Evolutionary conservation across 2,888 invertebrate species (phyloP).

Genomic region (Hirtodrosophila confusa): DNA sequence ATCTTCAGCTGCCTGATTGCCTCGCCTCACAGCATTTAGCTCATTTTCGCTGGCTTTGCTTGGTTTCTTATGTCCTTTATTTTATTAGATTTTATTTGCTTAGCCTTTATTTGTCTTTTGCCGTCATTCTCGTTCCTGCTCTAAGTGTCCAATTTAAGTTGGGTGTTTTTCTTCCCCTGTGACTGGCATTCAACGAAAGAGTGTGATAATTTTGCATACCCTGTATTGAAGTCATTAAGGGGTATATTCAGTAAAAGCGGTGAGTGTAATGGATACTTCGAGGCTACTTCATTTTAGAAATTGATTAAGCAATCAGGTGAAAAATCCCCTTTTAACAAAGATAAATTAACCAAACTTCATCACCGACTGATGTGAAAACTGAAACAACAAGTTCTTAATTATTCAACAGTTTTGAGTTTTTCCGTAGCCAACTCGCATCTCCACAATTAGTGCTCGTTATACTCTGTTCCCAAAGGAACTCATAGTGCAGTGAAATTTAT

Average conservation of each 20-base stretch:
- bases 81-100: constrained; percentile 78
- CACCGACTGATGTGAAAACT: too few relatives aligned
- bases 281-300: too few relatives aligned
- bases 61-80: constrained; percentile 60
- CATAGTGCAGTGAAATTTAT: too few relatives aligned
- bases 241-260: neutral
- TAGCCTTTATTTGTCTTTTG: constrained; percentile 75
- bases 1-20: constrained; percentile 33
- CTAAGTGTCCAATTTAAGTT: constrained; percentile 68
- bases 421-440: too few relatives aligned
- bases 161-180: constrained; percentile 25
- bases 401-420: too few relatives aligned
- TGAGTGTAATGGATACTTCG: too few relatives aligned
- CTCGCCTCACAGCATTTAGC: constrained; percentile 51
- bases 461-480: too few relatives aligned
- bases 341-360: too few relatives aligned
- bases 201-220: constrained; percentile 50
- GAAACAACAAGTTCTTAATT: too few relatives aligned
- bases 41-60: constrained; percentile 54
- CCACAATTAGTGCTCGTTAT: too few relatives aligned
- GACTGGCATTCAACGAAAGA: constrained; percentile 29
- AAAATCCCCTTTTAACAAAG: too few relatives aligned
- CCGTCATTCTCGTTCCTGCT: constrained; percentile 36
- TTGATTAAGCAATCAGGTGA: too few relatives aligned
- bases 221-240: neutral